Base-by-base conservation (phyloP, 2,797 vertebrate genomes). In the Enteromius argenteus region DNA sequence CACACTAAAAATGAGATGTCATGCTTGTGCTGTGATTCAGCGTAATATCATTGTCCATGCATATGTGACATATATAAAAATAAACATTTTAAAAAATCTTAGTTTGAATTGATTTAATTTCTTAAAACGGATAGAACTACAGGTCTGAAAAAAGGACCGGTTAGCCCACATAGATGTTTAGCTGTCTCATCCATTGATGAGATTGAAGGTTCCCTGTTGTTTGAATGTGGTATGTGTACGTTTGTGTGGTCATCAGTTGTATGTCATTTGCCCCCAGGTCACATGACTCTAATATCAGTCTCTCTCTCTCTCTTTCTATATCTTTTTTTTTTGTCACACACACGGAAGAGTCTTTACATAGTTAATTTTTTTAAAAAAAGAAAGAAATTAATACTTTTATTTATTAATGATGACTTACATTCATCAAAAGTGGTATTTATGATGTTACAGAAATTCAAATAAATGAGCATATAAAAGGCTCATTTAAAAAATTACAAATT, bases 131-230 rank as follows among this genome's bases (percentile, higher is more conserved):
- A 56, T 10, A 74, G 1, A 74, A 21, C 46, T 21, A 74, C 17
- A 27, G 46, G 46, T 74, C 17, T 46, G 0, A 27, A 42, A 39
- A 60, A 39, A 17, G 4, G 14, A 60, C 74, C 53, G 6, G n/a
- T 23, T 77, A 77, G 14, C 14, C 27, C 64, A 37, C 42, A 21
- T 15, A 51, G 37, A 73, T 60, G 64, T 81, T 44, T 8, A 76
- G 30, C 39, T 62, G 67, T 83, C 13, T 39, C n/a, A 49, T 30
- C 51, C 80, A 75, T 87, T 64, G 30, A 23, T 72, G 30, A 77
- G 51, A 42, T 42, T 81, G 37, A 46, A 64, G 46, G 21, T 69
- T 69, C 42, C 53, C 64, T 76, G 58, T 37, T 64, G 49, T 49
- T 44, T 72, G 39, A 42, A 30, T 53, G 39, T 71, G 64, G 68